Evolutionary conservation across 2,797 vertebrate species (phyloP).

Genomic region (Xenentodon cancila): DNA sequence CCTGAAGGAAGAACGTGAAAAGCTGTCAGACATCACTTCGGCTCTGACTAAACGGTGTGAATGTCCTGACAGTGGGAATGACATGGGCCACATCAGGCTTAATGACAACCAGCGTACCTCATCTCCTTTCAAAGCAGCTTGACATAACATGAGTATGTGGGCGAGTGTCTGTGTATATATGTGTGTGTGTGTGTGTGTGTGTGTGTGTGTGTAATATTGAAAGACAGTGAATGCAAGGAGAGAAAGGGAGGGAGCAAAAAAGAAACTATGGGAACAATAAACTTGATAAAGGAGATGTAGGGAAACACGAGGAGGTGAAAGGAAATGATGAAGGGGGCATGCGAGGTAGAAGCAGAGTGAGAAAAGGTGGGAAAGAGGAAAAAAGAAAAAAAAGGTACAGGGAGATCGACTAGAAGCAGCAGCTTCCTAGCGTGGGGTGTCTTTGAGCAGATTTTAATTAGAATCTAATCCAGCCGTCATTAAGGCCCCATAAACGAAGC

Average conservation of each 20-base stretch:
- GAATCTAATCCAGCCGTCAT: slow-evolving; percentile 99
- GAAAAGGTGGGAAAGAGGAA: slow-evolving; percentile 46
- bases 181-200: neutral
- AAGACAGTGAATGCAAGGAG: slow-evolving; percentile 36
- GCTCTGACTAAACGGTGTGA: slow-evolving; percentile 81
- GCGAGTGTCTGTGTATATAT: slow-evolving; percentile 23
- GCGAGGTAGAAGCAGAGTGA: slow-evolving; percentile 6
- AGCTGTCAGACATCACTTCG: slow-evolving; percentile 80
- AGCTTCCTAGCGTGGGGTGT: slow-evolving; percentile 97
- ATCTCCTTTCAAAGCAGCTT: slow-evolving; percentile 64
- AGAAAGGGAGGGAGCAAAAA: slow-evolving; percentile 15
- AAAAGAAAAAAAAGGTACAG: slow-evolving; percentile 25
- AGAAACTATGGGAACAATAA: slow-evolving; percentile 28
- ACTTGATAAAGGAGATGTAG: slow-evolving; percentile 34
- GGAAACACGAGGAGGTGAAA: slow-evolving; percentile 26
- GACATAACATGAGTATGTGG: slow-evolving; percentile 78
- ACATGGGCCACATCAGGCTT: slow-evolving; percentile 79
- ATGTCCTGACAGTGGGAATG: slow-evolving; percentile 80
- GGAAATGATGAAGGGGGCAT: slow-evolving; percentile 22
- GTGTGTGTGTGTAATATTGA: slow-evolving; percentile 30
- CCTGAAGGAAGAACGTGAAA: slow-evolving; percentile 68
- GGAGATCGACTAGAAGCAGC: slow-evolving; percentile 82
- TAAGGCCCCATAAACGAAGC: slow-evolving; percentile 99
- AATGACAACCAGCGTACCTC: slow-evolving; percentile 77
- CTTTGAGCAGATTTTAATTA: slow-evolving; percentile 99